Evolutionary conservation across 1,140 invertebrate species (phyloP).

Genomic region (Pinna nobilis): DNA sequence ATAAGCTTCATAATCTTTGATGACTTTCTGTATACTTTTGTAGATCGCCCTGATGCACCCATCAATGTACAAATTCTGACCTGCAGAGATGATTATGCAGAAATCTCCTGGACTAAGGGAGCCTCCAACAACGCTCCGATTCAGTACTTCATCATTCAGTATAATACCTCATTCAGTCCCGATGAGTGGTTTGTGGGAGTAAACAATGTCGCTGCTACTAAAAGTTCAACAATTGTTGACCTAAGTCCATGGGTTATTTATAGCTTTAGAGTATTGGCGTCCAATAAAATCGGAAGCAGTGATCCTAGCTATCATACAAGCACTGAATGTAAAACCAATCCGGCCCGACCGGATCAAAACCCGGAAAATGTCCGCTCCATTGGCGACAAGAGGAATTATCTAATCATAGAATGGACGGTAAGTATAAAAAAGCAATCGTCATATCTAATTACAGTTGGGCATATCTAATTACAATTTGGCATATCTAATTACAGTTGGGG

Average conservation of each 20-base stretch:
- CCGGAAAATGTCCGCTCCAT: conserved; percentile 95
- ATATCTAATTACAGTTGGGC: no score
- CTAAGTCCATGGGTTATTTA: conserved; percentile 92
- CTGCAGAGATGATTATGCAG: conserved; percentile 80
- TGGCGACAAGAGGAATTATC: conserved; percentile 90
- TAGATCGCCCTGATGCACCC: conserved; percentile 95
- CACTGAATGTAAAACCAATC: conserved; percentile 75
- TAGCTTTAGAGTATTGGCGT: conserved; percentile 94
- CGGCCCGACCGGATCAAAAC: conserved; percentile 94
- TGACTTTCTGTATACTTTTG: conserved; percentile 33
- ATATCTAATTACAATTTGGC: no score
- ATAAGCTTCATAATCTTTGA: not conserved
- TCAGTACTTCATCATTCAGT: conserved; percentile 92
- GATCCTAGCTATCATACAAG: conserved; percentile 60
- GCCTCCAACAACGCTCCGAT: conserved; percentile 93
- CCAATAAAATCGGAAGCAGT: conserved; percentile 91
- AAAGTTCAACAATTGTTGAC: conserved; percentile 47
- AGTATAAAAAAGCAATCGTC: conserved; percentile 73
- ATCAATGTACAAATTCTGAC: conserved; percentile 75
- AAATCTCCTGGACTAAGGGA: conserved; percentile 87
- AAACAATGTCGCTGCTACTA: conserved; percentile 48
- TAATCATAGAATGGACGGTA: conserved; percentile 96
- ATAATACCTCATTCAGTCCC: conserved; percentile 95
- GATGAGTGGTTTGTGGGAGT: conserved; percentile 84
- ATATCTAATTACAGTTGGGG: no score